Conservation (phyloP, 2,797 vertebrate genomes). For the Danio choprae region DNA sequence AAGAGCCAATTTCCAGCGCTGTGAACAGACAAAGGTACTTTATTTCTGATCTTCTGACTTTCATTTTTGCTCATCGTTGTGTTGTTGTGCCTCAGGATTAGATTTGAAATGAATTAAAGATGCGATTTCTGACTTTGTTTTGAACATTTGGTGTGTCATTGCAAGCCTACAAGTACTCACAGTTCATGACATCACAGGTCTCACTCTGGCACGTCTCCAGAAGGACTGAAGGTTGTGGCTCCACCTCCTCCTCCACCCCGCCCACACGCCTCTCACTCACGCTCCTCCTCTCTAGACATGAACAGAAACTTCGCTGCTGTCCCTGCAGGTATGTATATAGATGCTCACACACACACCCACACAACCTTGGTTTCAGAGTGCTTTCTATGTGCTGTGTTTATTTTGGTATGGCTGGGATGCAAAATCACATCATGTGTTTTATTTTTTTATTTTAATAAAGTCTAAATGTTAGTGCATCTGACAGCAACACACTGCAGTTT, state of each 20-base stretch:
- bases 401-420: too few relatives aligned
- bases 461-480: too few relatives aligned
- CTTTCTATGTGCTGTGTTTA: too few relatives aligned
- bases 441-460: too few relatives aligned
- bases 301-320: slow-evolving; percentile 90
- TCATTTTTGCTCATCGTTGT: not conserved
- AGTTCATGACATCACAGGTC: slow-evolving; percentile 80
- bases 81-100: not conserved
- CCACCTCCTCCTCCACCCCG: slow-evolving; percentile 95
- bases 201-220: slow-evolving; percentile 94
- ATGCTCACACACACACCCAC: too few relatives aligned
- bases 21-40: slow-evolving; percentile 88
- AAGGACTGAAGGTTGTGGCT: slow-evolving; percentile 84
- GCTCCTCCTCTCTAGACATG: slow-evolving; percentile 97
- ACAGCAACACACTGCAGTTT: too few relatives aligned
- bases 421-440: too few relatives aligned
- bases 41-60: not conserved
- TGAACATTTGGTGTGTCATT: not conserved
- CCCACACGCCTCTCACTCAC: slow-evolving; percentile 93
- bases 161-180: not conserved
- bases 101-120: not conserved
- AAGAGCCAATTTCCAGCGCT: slow-evolving; percentile 89
- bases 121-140: not conserved
- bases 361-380: too few relatives aligned
- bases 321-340: slow-evolving; percentile 76